These are phyloP conservation scores for Hydra vulgaris DNA, from an alignment of 30 jellyfish, hydroid and myxozoan genomes.

Conservation along the genomic window DNA sequence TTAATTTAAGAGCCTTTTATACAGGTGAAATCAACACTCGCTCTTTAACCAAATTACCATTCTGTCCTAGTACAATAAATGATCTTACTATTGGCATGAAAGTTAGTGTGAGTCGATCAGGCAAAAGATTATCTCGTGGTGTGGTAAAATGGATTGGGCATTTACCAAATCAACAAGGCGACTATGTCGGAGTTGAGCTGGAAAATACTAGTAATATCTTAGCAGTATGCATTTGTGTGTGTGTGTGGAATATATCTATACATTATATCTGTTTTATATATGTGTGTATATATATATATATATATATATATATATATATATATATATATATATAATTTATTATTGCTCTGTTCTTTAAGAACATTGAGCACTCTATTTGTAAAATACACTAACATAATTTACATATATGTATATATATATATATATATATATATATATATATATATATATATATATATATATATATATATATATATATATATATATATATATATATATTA, in stretches of 20 bases:
- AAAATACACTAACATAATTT: no score
- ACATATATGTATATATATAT: not conserved
- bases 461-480: no score
- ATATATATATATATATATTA: not conserved
- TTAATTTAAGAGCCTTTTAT: not conserved
- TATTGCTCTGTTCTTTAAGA: no score
- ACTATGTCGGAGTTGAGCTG: slow-evolving; percentile 28
- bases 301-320: no score
- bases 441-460: no score
- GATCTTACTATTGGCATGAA: slow-evolving; percentile 33
- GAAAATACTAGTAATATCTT: slow-evolving; percentile 17
- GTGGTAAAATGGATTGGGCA: slow-evolving; percentile 25
- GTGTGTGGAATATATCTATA: not conserved
- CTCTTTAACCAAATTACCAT: slow-evolving; percentile 2
- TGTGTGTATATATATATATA: no score
- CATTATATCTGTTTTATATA: no score
- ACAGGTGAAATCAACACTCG: not conserved
- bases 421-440: no score
- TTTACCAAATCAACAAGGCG: slow-evolving; percentile 23
- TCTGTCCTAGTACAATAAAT: slow-evolving; percentile 24
- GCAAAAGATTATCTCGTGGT: slow-evolving; percentile 35
- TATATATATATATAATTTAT: no score
- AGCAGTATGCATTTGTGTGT: not conserved
- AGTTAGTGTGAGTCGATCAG: slow-evolving; percentile 22
- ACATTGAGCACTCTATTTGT: no score